Percentiles rank a stretch among this genome's conserved stretches.
Evolutionary conservation across 1,140 invertebrate species (phyloP).

Genomic region (Pteromalus puparum): DNA sequence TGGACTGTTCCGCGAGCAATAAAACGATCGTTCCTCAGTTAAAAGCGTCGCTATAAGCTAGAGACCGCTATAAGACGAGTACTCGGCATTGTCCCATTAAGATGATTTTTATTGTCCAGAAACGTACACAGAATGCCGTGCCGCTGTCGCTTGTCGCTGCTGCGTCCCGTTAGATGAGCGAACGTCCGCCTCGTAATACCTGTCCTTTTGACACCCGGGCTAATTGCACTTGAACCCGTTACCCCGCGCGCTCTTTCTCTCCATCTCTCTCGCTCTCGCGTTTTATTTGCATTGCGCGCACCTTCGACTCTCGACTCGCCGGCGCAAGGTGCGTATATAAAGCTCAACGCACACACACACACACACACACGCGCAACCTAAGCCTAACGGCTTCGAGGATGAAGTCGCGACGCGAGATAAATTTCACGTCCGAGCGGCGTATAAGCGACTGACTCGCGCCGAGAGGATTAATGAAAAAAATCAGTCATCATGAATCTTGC

Average conservation of each 20-base stretch:
- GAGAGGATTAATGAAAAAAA: slow-evolving; percentile 45
- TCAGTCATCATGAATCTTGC: slow-evolving; percentile 35
- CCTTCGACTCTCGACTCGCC: background rate
- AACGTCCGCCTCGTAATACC: slow-evolving; percentile 57
- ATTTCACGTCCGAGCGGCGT: slow-evolving; percentile 30
- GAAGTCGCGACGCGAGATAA: slow-evolving; percentile 45
- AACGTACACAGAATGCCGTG: background rate
- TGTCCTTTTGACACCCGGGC: slow-evolving; percentile 64
- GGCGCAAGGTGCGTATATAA: slow-evolving; percentile 15
- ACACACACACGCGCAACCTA: slow-evolving; percentile 12
- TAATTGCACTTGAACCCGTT: slow-evolving; percentile 60
- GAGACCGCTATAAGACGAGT: background rate
- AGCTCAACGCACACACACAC: background rate
- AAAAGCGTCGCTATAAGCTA: background rate
- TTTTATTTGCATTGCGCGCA: slow-evolving; percentile 56
- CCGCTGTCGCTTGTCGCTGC: slow-evolving; percentile 40
- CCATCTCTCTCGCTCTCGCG: background rate
- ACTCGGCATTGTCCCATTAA: slow-evolving; percentile 34
- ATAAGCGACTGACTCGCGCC: slow-evolving; percentile 12
- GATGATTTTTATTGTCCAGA: slow-evolving; percentile 44
- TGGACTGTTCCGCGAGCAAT: background rate
- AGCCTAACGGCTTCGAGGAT: slow-evolving; percentile 46
- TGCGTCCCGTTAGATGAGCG: slow-evolving; percentile 60
- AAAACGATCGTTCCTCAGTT: background rate
- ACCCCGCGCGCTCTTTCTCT: background rate